Evolutionary conservation across 2,797 vertebrate species (phyloP), one percentile per base, ranked within the genome.

Genomic region (Phalanger gymnotis): DNA sequence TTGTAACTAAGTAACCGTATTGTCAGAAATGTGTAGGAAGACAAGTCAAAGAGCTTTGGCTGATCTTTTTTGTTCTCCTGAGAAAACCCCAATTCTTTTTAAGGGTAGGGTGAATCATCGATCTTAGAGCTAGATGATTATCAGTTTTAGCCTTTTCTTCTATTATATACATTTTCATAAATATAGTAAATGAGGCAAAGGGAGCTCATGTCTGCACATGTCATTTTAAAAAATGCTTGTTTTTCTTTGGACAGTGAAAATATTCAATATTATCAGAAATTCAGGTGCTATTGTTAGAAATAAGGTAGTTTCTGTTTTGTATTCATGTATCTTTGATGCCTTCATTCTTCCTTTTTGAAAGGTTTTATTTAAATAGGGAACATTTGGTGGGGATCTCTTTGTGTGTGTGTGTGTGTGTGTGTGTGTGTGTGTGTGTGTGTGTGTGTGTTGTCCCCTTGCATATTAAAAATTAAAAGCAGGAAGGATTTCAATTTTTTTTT

Each of bases 1-100:
- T 96, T 91, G 55, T 94, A 96, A 92, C 96, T 92, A 94, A 91
- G 58, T 96, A 97, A 95, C 89, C 58, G 54, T 95, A 95, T 27
- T 94, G 61, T n/a, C 95, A 90, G 73, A 81, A 25, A 81, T 81
- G 73, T 81, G 73, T 96, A 55, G n/a, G 53, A 55, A 94, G 11
- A 40, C 56, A 93, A 92, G 16, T 89, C 73, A 90, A 94, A 96
- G 90, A 97, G 95, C 13, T 5, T 81, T 96, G 12, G 11, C 22
- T 90, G 58, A 93, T 90, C 1, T 31, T 94, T 30, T 53, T 95
- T 56, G 30, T 91, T 81, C 55, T 92, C 9, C 16, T 91, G 54
- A 34, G 58, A 90, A 66, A 92, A 87, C 87, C 22, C 19, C 25
- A 81, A 93, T 92, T 91, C n/a, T 92, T 96, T 66, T 81, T 90